These are phyloP conservation scores for Polydesmus complanatus DNA, from an alignment of 2,888 invertebrate genomes.

Conservation along the genomic window DNA sequence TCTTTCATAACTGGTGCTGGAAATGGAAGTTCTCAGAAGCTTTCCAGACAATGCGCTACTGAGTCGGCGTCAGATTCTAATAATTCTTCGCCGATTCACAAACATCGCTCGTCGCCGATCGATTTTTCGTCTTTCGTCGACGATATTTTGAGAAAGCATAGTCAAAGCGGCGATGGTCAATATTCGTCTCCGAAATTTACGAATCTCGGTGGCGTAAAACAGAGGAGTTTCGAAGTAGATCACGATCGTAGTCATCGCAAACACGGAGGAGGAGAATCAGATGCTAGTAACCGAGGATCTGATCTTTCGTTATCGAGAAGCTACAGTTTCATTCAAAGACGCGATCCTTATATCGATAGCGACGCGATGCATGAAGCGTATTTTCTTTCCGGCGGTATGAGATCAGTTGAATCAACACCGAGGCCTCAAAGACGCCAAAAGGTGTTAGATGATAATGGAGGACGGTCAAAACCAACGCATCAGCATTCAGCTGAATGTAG, in stretches of 20 bases:
- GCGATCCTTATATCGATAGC: constrained; percentile 41
- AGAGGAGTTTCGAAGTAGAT: constrained; percentile 39
- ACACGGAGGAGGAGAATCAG: constrained; percentile 24
- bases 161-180: constrained; percentile 2
- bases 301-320: constrained; percentile 30
- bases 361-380: constrained; percentile 72
- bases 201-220: constrained; percentile 28
- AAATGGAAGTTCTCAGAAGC: background rate
- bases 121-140: constrained; percentile 14
- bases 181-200: constrained; percentile 6
- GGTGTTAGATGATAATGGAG: constrained; percentile 44
- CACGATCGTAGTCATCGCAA: constrained; percentile 2
- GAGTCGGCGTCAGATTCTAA: constrained; percentile 13
- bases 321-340: constrained; percentile 42
- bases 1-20: background rate
- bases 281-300: constrained; percentile 21
- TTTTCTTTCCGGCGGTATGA: constrained; percentile 35
- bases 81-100: constrained; percentile 12
- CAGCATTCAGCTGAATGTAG: constrained; percentile 16
- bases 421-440: constrained; percentile 25
- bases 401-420: constrained; percentile 54
- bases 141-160: constrained; percentile 8
- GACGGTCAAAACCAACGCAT: constrained; percentile 17
- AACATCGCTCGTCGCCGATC: constrained; percentile 10
- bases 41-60: background rate